phyloP scores from a whole-genome alignment of 2,888 invertebrate species.

The Sipha maydis region DNA sequence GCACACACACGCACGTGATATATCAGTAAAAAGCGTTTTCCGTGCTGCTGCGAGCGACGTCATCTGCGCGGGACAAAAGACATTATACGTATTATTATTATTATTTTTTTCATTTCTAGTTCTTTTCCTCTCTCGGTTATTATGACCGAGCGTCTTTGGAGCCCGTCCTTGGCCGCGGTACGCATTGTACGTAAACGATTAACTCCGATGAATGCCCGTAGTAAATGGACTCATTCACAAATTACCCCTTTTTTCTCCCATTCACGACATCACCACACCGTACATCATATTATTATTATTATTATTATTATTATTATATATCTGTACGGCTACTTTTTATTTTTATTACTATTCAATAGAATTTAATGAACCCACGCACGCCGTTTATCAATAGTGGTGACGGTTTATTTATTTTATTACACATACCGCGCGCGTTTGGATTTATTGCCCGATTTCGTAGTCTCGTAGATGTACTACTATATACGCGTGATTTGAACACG shows the following conservation, averaged over 20 bases:
- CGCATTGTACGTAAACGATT: constrained; percentile 46
- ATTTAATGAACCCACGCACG: constrained; percentile 58
- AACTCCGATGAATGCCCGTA: constrained; percentile 51
- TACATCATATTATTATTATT: not conserved
- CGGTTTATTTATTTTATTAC: constrained; percentile 23
- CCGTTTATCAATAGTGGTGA: constrained; percentile 21
- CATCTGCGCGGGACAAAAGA: constrained; percentile 12
- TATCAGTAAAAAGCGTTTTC: constrained; percentile 11
- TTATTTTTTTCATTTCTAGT: not conserved
- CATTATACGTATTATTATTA: constrained; percentile 7
- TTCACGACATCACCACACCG: constrained; percentile 24
- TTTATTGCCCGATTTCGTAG: constrained; percentile 14
- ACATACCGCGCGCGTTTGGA: not conserved
- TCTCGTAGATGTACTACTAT: not conserved
- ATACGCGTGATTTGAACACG: not conserved
- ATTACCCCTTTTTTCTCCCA: constrained; percentile 58
- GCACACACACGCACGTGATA: constrained; percentile 24
- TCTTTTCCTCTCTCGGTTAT: not conserved
- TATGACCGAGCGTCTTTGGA: constrained; percentile 47
- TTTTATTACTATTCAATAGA: constrained; percentile 34
- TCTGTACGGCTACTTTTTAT: constrained; percentile 5
- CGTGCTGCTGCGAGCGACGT: not conserved
- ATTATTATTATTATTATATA: not conserved
- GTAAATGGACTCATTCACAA: constrained; percentile 61
- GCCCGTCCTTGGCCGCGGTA: constrained; percentile 15